phyloP scores from a whole-genome alignment of 2,888 invertebrate genomes.

The Pherbina coryleti region DNA sequence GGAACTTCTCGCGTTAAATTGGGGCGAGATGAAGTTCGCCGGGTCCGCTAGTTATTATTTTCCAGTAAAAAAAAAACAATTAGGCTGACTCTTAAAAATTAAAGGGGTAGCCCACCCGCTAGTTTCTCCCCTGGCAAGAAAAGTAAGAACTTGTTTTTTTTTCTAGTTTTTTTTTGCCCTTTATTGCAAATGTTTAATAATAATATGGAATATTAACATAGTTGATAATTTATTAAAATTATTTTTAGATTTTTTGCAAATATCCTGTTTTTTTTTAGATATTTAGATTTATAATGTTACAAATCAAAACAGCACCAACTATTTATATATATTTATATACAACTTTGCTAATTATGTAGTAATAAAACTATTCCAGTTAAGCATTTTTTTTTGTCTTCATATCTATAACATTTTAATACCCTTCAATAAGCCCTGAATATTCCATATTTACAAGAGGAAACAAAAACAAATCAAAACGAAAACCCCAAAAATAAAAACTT shows the following conservation, averaged over 20 bases:
- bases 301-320: slow-evolving; percentile 20
- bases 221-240: slow-evolving; percentile 3
- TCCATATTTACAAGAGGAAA: not conserved
- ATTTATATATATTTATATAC: slow-evolving; percentile 13
- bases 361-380: not conserved
- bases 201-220: slow-evolving; percentile 10
- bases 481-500: not conserved
- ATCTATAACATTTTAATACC: not conserved
- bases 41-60: too few relatives aligned
- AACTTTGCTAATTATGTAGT: not conserved
- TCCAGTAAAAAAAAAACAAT: too few relatives aligned
- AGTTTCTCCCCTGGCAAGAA: too few relatives aligned
- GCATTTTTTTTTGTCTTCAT: not conserved
- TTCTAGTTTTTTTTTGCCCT: slow-evolving; percentile 16
- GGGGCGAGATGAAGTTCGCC: too few relatives aligned
- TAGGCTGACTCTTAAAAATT: too few relatives aligned
- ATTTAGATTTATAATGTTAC: slow-evolving; percentile 9
- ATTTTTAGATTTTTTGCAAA: not conserved
- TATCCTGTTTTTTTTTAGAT: not conserved
- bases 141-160: not conserved
- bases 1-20: too few relatives aligned
- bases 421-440: not conserved
- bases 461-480: not conserved
- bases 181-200: slow-evolving; percentile 30
- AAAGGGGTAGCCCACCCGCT: too few relatives aligned